Evolutionary conservation across 1,140 invertebrate genomes (phyloP).

Genomic region (Conus ventricosus): DNA sequence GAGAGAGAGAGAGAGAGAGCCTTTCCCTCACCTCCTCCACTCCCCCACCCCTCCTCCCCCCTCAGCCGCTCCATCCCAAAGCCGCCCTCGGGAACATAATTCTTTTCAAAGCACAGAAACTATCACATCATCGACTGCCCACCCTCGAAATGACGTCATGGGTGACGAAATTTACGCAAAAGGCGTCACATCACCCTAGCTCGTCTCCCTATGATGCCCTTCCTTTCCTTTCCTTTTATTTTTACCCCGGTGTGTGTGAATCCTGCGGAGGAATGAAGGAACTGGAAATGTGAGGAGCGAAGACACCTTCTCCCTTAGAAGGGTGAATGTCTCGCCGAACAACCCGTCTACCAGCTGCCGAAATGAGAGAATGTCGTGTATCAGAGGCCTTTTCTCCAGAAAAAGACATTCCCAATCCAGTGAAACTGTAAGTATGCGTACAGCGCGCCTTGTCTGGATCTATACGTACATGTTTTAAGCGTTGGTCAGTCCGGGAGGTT

Average conservation of each 20-base stretch:
- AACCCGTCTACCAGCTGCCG: background rate
- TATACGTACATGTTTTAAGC: too few relatives aligned
- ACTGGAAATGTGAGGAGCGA: background rate
- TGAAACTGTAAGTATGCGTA: background rate
- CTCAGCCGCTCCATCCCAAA: too few relatives aligned
- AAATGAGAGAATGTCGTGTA: constrained; percentile 20
- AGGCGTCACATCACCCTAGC: background rate
- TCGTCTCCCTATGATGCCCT: background rate
- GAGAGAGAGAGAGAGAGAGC: too few relatives aligned
- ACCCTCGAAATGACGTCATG: too few relatives aligned
- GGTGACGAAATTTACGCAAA: too few relatives aligned
- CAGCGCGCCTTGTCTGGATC: too few relatives aligned
- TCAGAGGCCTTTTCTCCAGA: constrained; percentile 3
- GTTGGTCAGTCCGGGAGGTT: too few relatives aligned
- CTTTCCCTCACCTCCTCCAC: too few relatives aligned
- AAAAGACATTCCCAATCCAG: constrained; percentile 12
- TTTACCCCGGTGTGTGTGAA: background rate
- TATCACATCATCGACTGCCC: too few relatives aligned
- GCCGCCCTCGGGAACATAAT: too few relatives aligned
- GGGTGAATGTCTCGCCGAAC: background rate
- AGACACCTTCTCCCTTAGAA: background rate
- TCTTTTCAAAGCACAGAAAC: too few relatives aligned
- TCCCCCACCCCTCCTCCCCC: too few relatives aligned
- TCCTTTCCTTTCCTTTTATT: background rate
- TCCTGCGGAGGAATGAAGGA: background rate